phyloP scores from a whole-genome alignment of 2,888 invertebrate genomes.

The Stegophylla sp. region DNA sequence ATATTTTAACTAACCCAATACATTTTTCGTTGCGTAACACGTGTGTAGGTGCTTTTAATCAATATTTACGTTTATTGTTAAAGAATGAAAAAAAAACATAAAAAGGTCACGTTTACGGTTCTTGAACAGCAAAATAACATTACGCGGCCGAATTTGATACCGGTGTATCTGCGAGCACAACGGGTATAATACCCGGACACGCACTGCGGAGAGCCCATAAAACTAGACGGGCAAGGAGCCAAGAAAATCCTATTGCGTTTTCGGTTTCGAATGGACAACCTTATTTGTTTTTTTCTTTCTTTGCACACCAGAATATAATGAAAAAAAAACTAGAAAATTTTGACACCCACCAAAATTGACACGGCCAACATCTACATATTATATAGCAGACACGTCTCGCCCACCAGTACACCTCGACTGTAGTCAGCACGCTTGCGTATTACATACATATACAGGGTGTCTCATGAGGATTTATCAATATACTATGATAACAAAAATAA shows the following conservation, averaged over 20 bases:
- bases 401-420: too few relatives aligned
- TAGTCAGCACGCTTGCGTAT: too few relatives aligned
- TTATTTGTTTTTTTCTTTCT: not conserved
- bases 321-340: not conserved
- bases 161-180: not conserved
- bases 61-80: not conserved
- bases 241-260: constrained; percentile 36
- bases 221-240: constrained; percentile 17
- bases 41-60: not conserved
- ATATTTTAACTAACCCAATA: too few relatives aligned
- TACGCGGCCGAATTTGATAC: constrained; percentile 10
- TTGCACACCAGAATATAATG: not conserved
- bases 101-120: not conserved
- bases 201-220: constrained; percentile 23
- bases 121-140: not conserved
- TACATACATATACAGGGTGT: too few relatives aligned
- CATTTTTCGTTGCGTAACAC: not conserved
- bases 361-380: too few relatives aligned
- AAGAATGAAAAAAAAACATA: not conserved
- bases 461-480: too few relatives aligned
- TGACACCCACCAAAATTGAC: too few relatives aligned
- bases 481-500: too few relatives aligned
- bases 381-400: too few relatives aligned
- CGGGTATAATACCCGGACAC: not conserved
- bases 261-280: constrained; percentile 7